phyloP scores from a whole-genome alignment of 1,140 invertebrate species.

The Gyrodactylus salaris region DNA sequence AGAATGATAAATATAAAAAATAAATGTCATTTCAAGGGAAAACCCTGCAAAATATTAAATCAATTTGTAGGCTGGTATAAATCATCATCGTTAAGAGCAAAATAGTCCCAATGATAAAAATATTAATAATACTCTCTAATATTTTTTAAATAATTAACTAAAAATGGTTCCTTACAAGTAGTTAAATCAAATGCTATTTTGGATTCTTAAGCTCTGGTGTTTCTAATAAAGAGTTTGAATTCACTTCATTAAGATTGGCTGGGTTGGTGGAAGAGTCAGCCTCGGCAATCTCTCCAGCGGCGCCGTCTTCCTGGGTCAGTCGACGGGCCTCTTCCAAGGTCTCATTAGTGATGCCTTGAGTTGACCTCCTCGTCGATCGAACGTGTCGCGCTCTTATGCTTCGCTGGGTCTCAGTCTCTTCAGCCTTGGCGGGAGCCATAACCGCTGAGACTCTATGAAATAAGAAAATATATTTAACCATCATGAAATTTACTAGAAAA shows the following conservation, averaged over 20 bases:
- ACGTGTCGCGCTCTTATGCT: background rate
- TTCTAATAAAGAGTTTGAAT: no score
- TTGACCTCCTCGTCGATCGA: constrained; percentile 2
- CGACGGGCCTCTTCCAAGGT: background rate
- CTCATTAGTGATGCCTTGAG: constrained; percentile 3
- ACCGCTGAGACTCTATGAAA: background rate
- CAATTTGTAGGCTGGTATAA: no score
- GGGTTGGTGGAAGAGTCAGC: background rate
- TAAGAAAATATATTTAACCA: background rate
- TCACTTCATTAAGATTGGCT: background rate
- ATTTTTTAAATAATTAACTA: no score
- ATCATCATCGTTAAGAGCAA: no score
- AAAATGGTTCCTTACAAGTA: no score
- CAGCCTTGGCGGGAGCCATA: background rate
- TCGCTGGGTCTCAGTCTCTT: constrained; percentile 5
- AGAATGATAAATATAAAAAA: no score
- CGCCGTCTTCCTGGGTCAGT: background rate
- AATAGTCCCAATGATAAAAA: no score
- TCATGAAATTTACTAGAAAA: background rate
- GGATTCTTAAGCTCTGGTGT: no score
- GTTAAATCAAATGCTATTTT: no score
- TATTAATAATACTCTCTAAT: no score
- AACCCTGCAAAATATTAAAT: no score
- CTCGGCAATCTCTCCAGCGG: background rate
- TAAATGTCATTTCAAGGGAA: no score